phyloP scores from a whole-genome alignment of 2,888 invertebrate species.

The Clanis bilineata region DNA sequence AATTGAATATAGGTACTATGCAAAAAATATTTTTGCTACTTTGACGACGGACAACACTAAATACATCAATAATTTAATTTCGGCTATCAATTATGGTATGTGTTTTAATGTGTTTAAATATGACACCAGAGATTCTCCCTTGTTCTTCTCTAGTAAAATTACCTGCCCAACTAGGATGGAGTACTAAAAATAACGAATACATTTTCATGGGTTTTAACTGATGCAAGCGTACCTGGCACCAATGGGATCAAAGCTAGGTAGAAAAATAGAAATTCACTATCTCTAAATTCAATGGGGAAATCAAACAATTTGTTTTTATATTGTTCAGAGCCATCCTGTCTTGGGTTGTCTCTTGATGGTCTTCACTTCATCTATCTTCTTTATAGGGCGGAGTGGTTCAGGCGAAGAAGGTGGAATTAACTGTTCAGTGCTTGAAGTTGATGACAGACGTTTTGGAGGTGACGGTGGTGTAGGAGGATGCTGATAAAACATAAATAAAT shows the following conservation, averaged over 20 bases:
- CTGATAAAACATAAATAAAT: constrained; percentile 30
- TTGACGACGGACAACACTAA: too few relatives aligned
- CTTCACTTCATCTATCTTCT: constrained; percentile 78
- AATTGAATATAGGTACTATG: too few relatives aligned
- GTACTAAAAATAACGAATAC: too few relatives aligned
- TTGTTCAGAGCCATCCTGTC: constrained; percentile 82
- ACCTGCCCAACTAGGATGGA: too few relatives aligned
- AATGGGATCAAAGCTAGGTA: not conserved
- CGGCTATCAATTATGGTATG: too few relatives aligned
- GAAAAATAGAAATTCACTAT: not conserved
- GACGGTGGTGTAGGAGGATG: constrained; percentile 41
- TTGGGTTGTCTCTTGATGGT: constrained; percentile 81
- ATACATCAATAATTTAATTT: too few relatives aligned
- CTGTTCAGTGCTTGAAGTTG: constrained; percentile 78
- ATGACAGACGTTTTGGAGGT: constrained; percentile 52
- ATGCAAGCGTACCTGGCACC: not conserved
- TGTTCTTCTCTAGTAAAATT: too few relatives aligned
- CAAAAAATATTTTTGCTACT: too few relatives aligned
- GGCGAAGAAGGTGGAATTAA: constrained; percentile 72
- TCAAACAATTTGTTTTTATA: not conserved
- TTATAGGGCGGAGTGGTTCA: constrained; percentile 58
- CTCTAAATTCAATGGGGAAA: not conserved
- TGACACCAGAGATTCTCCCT: too few relatives aligned
- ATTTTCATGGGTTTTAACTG: too few relatives aligned
- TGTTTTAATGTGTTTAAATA: too few relatives aligned